phyloP scores from a whole-genome alignment of 2,888 invertebrate species.

The Mythimna pallens region DNA sequence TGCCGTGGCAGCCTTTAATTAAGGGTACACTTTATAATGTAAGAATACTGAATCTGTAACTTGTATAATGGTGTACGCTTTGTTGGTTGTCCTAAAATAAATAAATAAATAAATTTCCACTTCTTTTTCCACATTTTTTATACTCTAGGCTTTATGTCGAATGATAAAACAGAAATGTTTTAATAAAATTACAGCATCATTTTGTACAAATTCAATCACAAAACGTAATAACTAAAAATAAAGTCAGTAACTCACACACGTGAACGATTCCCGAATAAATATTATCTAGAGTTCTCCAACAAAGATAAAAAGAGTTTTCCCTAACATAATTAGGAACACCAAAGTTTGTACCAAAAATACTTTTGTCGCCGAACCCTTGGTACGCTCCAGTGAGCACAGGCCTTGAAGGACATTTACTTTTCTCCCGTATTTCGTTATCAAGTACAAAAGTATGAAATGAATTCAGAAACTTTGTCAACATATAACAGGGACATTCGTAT shows the following conservation, averaged over 20 bases:
- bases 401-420: conserved; percentile 46
- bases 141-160: not conserved
- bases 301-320: conserved; percentile 48
- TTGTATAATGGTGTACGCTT: too few relatives aligned
- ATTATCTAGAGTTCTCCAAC: conserved; percentile 30
- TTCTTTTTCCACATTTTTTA: not conserved
- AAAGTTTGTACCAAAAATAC: conserved; percentile 50
- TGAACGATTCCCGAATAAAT: conserved; percentile 41
- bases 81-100: too few relatives aligned
- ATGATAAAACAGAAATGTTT: conserved; percentile 8
- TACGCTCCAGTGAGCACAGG: conserved; percentile 47
- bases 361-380: conserved; percentile 32
- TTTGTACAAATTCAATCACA: not conserved
- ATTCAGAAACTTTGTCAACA: conserved; percentile 64
- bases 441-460: conserved; percentile 58
- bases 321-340: conserved; percentile 53
- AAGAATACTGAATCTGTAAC: too few relatives aligned
- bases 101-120: too few relatives aligned
- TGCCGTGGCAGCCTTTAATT: too few relatives aligned
- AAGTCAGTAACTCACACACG: conserved; percentile 30
- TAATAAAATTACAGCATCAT: not conserved
- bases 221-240: conserved; percentile 22
- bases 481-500: conserved; percentile 43
- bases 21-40: too few relatives aligned
- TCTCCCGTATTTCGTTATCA: conserved; percentile 56